phyloP scores from a whole-genome alignment of 2,113 vertebrate species.

The Ctenodactylus gundi region DNA sequence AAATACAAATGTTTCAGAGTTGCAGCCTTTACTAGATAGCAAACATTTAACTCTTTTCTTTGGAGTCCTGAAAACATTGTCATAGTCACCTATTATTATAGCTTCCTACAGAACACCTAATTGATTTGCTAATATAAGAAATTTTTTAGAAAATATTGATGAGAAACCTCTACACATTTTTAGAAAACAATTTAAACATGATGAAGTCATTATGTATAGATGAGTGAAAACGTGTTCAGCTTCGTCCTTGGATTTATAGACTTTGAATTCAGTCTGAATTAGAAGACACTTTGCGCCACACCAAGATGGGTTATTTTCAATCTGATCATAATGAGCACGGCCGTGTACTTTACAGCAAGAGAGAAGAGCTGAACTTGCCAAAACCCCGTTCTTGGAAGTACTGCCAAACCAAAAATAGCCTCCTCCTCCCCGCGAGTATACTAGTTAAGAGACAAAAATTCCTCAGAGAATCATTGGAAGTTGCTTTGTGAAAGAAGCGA shows the following conservation, averaged over 20 bases:
- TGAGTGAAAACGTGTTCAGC: conserved; percentile 40
- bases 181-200: conserved; percentile 15
- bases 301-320: conserved; percentile 64
- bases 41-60: conserved; percentile 55
- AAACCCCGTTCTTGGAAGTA: conserved; percentile 64
- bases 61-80: background rate
- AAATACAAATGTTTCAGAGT: conserved; percentile 62
- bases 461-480: conserved; percentile 57
- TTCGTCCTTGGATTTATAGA: background rate
- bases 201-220: conserved; percentile 57
- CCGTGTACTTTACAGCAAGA: conserved; percentile 60
- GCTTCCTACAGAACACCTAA: conserved; percentile 5
- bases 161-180: conserved; percentile 31
- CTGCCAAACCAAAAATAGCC: conserved; percentile 54
- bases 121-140: conserved; percentile 27
- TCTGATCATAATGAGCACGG: conserved; percentile 72
- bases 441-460: conserved; percentile 68
- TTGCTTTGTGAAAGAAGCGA: conserved; percentile 66
- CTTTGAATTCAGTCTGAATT: conserved; percentile 67
- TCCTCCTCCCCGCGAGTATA: conserved; percentile 31
- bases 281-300: conserved; percentile 66
- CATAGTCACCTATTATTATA: conserved; percentile 18
- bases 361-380: conserved; percentile 63
- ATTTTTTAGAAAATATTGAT: background rate
- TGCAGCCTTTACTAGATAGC: background rate